Conservation (phyloP, 2,113 vertebrate genomes). For the Raja brachyura region DNA sequence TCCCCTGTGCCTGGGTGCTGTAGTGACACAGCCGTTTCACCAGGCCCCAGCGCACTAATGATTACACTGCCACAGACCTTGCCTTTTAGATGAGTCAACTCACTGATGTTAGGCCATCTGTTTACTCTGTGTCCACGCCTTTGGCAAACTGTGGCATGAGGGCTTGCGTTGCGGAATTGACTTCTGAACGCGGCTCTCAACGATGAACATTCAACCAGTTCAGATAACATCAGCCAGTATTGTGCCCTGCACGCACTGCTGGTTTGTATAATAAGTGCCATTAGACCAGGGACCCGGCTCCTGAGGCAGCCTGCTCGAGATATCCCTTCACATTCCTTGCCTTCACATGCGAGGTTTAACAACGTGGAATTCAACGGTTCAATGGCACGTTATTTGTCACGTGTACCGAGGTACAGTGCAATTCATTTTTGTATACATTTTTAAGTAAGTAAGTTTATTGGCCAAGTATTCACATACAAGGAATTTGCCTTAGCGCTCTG, state of each 20-base stretch:
- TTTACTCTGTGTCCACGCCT: neutral
- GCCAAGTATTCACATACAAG: too few relatives aligned
- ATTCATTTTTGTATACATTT: too few relatives aligned
- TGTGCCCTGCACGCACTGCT: neutral
- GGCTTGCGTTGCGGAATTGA: neutral
- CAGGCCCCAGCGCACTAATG: neutral
- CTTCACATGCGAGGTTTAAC: neutral
- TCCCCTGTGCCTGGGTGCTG: neutral
- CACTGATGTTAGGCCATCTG: neutral
- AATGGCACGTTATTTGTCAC: too few relatives aligned
- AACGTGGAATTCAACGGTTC: neutral
- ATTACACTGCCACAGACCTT: neutral
- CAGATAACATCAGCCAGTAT: neutral
- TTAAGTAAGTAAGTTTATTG: too few relatives aligned
- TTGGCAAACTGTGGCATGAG: neutral
- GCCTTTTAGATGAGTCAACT: neutral
- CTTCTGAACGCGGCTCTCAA: neutral
- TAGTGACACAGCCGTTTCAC: too few relatives aligned
- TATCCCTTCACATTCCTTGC: too few relatives aligned
- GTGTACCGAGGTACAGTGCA: too few relatives aligned
- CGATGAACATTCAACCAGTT: neutral
- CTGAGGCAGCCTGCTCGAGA: neutral
- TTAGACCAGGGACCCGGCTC: neutral
- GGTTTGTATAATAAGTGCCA: neutral
- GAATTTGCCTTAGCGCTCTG: too few relatives aligned